Evolutionary conservation across 2,888 invertebrate species (phyloP).

Genomic region (Drosophila siamana): DNA sequence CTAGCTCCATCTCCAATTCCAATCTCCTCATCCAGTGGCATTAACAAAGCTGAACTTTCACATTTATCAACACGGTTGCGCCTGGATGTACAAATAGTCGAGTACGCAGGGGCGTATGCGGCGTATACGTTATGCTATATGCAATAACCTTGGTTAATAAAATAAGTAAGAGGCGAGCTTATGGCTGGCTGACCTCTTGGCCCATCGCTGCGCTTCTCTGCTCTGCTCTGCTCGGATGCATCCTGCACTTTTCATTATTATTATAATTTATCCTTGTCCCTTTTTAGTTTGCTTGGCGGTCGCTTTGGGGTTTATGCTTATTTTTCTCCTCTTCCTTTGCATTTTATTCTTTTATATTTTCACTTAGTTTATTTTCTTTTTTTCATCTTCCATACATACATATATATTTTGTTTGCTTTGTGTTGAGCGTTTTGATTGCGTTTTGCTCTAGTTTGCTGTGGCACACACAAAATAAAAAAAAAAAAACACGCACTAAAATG

Average conservation of each 20-base stretch:
- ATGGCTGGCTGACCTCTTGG: conserved; percentile 25
- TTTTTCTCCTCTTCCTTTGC: conserved; percentile 9
- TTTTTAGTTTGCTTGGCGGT: conserved; percentile 40
- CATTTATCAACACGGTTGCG: conserved; percentile 55
- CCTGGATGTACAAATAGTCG: neutral
- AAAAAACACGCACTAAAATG: conserved; percentile 2
- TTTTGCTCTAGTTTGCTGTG: conserved; percentile 37
- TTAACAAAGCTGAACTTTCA: conserved; percentile 61
- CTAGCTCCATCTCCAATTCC: neutral
- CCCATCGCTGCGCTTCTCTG: neutral
- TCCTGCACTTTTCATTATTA: conserved; percentile 37
- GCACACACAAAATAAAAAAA: neutral
- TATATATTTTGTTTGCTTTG: conserved; percentile 28
- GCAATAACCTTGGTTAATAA: conserved; percentile 45
- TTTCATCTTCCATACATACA: conserved; percentile 20
- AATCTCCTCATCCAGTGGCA: neutral
- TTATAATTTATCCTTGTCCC: conserved; percentile 66
- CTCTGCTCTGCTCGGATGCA: neutral
- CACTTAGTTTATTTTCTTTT: conserved; percentile 15
- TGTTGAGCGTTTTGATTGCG: conserved; percentile 26
- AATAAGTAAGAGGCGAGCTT: conserved; percentile 10
- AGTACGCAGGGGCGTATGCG: conserved; percentile 13
- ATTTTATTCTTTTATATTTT: conserved; percentile 21
- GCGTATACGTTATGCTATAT: conserved; percentile 40
- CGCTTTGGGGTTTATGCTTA: conserved; percentile 33